Conservation (phyloP, 1,140 invertebrate genomes). For the Drosophila kikkawai region DNA sequence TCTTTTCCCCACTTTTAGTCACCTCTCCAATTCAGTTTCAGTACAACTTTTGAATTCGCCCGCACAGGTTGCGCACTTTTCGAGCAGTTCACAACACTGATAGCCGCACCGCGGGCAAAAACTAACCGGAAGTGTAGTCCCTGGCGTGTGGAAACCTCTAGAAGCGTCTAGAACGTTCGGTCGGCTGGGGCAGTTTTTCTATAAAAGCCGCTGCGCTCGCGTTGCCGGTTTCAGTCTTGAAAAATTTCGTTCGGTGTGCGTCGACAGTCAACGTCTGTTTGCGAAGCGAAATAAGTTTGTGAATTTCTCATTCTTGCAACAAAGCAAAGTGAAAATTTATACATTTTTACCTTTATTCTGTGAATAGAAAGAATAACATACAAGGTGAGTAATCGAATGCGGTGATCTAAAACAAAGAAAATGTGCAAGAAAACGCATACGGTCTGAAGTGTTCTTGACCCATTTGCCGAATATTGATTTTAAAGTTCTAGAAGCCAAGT, state of each 20-base stretch:
- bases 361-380: conserved; percentile 46
- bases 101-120: too few relatives aligned
- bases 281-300: conserved; percentile 43
- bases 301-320: conserved; percentile 60
- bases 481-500: conserved; percentile 39
- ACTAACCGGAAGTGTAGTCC: conserved; percentile 58
- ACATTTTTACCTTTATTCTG: conserved; percentile 60
- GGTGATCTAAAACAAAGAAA: not conserved
- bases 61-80: conserved; percentile 17
- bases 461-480: conserved; percentile 54
- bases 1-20: not conserved
- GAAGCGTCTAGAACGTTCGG: conserved; percentile 61
- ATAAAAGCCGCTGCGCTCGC: conserved; percentile 51
- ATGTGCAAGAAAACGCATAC: not conserved
- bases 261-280: conserved; percentile 36
- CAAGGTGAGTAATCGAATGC: conserved; percentile 27
- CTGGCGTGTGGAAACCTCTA: conserved; percentile 59
- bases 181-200: conserved; percentile 23
- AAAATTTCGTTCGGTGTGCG: conserved; percentile 62
- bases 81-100: conserved; percentile 20
- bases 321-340: conserved; percentile 57
- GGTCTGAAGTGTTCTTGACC: conserved; percentile 58
- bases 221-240: conserved; percentile 56
- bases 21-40: not conserved
- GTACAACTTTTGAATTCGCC: conserved; percentile 25